Evolutionary conservation across 1,140 invertebrate species (phyloP).

Genomic region (Eriocheir sinensis): DNA sequence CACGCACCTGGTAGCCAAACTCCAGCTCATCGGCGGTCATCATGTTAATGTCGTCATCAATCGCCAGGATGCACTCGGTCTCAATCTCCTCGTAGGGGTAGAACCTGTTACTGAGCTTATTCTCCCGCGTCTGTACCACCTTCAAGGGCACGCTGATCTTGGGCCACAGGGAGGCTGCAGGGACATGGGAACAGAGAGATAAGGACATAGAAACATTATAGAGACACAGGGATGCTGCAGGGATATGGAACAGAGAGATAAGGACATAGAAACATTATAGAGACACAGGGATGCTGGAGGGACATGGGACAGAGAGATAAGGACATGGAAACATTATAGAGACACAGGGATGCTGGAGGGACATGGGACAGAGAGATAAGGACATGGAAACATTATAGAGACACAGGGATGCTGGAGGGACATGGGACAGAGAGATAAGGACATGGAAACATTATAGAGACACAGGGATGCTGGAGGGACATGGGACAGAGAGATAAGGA

Average conservation of each 20-base stretch:
- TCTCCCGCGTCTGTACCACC: conserved; percentile 94
- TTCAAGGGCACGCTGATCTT: conserved; percentile 94
- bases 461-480: background rate
- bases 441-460: background rate
- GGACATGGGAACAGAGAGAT: no score
- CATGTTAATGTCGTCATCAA: conserved; percentile 98
- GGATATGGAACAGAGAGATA: background rate
- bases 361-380: background rate
- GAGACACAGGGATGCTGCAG: no score
- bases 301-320: background rate
- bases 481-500: background rate
- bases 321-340: background rate
- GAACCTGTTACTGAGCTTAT: conserved; percentile 96
- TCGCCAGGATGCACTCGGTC: conserved; percentile 94
- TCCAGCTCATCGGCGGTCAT: conserved; percentile 95
- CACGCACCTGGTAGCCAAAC: conserved; percentile 89
- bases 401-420: background rate
- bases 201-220: background rate
- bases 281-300: background rate
- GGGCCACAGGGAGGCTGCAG: conserved; percentile 90
- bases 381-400: background rate
- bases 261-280: background rate
- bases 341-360: background rate
- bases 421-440: background rate
- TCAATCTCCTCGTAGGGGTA: conserved; percentile 96